Conservation (phyloP, 2,888 invertebrate genomes). For the Epirrita christyi region DNA sequence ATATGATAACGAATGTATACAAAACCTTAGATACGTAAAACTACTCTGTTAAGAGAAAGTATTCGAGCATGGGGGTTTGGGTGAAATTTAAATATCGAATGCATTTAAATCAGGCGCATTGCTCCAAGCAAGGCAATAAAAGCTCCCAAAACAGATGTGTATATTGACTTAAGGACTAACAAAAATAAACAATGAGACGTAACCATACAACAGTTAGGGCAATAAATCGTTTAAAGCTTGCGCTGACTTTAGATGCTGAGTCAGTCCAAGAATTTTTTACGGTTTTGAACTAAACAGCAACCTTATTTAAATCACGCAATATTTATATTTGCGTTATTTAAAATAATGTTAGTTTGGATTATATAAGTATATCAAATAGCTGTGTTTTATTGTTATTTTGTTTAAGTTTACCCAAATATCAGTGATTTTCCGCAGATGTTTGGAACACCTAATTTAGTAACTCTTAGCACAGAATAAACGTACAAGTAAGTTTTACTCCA, state of each 20-base stretch:
- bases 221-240: conserved; percentile 49
- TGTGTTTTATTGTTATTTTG: too few relatives aligned
- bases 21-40: conserved; percentile 54
- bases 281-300: not conserved
- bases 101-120: conserved; percentile 47
- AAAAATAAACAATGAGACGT: conserved; percentile 62
- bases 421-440: too few relatives aligned
- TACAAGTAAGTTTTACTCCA: too few relatives aligned
- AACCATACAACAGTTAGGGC: conserved; percentile 48
- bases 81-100: conserved; percentile 20
- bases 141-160: conserved; percentile 60
- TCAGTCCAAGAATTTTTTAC: conserved; percentile 8
- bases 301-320: not conserved
- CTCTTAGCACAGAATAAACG: too few relatives aligned
- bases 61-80: not conserved
- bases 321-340: not conserved
- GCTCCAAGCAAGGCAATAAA: conserved; percentile 44
- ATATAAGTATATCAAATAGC: too few relatives aligned
- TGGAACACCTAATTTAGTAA: too few relatives aligned
- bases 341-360: not conserved
- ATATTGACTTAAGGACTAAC: conserved; percentile 62
- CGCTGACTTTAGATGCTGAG: conserved; percentile 15
- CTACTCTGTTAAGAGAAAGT: not conserved
- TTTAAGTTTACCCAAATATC: too few relatives aligned
- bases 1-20: conserved; percentile 81